These are phyloP conservation scores for Athalia circularis DNA, from an alignment of 2,888 invertebrate genomes.

Conservation along the genomic window DNA sequence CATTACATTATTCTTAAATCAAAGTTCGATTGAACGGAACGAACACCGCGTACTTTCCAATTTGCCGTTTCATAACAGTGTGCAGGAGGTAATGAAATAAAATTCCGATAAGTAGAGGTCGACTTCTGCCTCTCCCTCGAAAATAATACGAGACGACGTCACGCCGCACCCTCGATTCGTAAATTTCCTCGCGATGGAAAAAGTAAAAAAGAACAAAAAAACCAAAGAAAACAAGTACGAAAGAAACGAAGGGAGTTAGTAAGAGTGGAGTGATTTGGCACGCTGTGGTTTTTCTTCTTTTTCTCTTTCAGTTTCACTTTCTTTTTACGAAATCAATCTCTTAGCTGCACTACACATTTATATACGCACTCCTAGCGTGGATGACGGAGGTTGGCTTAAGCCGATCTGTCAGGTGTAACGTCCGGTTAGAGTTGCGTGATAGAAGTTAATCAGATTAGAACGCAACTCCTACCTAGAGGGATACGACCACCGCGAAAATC, in stretches of 20 bases:
- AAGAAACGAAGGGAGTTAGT: neutral
- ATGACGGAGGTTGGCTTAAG: conserved; percentile 65
- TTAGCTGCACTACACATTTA: conserved; percentile 61
- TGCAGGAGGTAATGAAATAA: no score
- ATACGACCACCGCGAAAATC: neutral
- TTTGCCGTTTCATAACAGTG: no score
- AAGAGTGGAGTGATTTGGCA: neutral
- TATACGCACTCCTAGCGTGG: conserved; percentile 43
- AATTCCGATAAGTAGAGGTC: no score
- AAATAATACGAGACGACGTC: no score
- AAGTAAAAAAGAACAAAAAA: no score
- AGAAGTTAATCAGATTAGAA: conserved; percentile 34
- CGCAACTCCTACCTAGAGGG: neutral
- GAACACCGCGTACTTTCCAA: no score
- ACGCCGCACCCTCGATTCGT: no score
- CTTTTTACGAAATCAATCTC: conserved; percentile 59
- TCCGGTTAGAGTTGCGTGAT: conserved; percentile 55
- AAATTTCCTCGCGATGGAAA: no score
- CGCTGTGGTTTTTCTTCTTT: neutral
- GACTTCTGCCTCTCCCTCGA: no score
- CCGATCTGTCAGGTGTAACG: conserved; percentile 67
- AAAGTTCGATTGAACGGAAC: neutral
- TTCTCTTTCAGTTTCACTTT: neutral
- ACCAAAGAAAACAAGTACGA: no score
- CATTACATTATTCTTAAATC: conserved; percentile 10